A percentile compares a stretch with the other conserved stretches of the same genome.
These are phyloP conservation scores for Urophycis tenuis DNA, from an alignment of 2,797 vertebrate species.

Conservation along the genomic window DNA sequence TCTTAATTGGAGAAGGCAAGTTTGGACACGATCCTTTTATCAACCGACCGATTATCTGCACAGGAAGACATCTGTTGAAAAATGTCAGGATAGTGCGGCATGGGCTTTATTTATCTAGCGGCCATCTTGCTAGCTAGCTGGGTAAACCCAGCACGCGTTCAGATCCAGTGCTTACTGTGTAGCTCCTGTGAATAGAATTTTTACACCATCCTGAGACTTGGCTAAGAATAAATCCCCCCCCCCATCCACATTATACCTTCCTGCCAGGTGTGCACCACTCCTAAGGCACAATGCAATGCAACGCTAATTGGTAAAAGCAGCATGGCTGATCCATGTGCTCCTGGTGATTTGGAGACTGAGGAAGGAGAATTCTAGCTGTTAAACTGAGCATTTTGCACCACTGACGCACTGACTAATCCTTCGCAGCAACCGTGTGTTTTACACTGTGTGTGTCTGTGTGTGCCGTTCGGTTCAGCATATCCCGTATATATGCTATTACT, in stretches of 20 bases:
- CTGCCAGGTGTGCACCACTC: constrained; percentile 32
- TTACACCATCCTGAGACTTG: constrained; percentile 18
- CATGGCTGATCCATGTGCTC: constrained; percentile 24
- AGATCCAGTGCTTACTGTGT: not conserved
- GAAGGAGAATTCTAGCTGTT: not conserved
- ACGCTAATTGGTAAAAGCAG: constrained; percentile 36
- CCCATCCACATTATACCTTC: not conserved
- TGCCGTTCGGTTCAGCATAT: not conserved
- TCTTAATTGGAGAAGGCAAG: not conserved
- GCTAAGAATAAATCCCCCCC: constrained; percentile 16
- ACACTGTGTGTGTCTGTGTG: not conserved
- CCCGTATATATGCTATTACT: not conserved
- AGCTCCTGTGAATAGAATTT: not conserved
- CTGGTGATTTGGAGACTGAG: not conserved
- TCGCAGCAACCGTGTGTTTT: not conserved
- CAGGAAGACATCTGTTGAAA: constrained; percentile 39
- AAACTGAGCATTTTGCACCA: not conserved
- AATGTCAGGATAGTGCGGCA: constrained; percentile 8
- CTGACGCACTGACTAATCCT: not conserved
- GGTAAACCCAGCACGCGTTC: not conserved
- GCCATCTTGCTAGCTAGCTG: not conserved
- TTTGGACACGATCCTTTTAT: constrained; percentile 19
- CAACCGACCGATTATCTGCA: constrained; percentile 11
- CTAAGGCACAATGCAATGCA: constrained; percentile 27
- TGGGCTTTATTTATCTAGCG: not conserved